Base-by-base conservation (phyloP, 2,797 vertebrate species). In the Lycodopsis pacificus region DNA sequence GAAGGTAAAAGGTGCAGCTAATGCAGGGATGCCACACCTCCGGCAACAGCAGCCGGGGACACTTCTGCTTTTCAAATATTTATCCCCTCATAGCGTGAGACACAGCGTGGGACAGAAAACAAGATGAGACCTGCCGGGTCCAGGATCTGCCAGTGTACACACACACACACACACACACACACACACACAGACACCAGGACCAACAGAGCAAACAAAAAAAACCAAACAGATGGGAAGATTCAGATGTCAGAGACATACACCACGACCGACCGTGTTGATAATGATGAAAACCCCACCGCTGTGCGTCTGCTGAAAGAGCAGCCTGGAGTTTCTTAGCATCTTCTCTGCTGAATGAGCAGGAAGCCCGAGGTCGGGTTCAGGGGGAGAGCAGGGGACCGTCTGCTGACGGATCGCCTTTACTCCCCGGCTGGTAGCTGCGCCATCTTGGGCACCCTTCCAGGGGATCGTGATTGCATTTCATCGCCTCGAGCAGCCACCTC, bases 51-150 rank as follows among this genome's bases (percentile, higher is more conserved):
- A 75, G 76, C 54, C n/a, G 65, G 77, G 83, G 83, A 83, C 70
- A 42, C 73, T 87, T 85, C 67, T 68, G 87, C 91, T 93, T 84
- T 87, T 94, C 80, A 92, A 94, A 94, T 93, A 94, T 94, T 92
- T 89, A 94, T 91, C 84, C 68, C 64, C 74, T 87, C 86, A 59
- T 88, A 88, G 87, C 73, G 61, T 38, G 87, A 80, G 80, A 73
- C 87, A 30, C 89, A 88, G 88, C 89, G 66, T 86, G 91, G 82
- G 84, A 87, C 27, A 32, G 73, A 84, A 90, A 89, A 88, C 85
- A 89, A 88, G 89, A 88, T 56, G 82, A 83, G 75, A 71, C 89
- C 76, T 67, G 83, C 86, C 80, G 86, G 69, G 87, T 57, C 44
- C 36, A 7, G 73, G 79, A 85, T 74, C 78, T 71, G 79, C 80